These are phyloP conservation scores for Perizoma flavofasciatum DNA, from an alignment of 2,888 invertebrate genomes.

Conservation along the genomic window DNA sequence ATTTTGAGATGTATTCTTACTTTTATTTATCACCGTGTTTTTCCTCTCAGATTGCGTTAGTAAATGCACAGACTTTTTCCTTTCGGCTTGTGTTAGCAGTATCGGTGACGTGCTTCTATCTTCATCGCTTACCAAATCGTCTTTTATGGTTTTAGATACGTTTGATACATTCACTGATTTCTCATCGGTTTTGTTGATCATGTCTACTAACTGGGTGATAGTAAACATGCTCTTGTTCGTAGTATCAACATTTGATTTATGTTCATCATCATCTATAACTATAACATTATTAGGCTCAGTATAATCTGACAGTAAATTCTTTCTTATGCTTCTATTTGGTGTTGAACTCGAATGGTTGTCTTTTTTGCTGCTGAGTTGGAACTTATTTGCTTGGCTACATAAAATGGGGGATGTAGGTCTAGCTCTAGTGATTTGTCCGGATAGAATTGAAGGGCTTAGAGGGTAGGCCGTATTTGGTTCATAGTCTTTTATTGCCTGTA, in stretches of 20 bases:
- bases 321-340: conserved; percentile 46
- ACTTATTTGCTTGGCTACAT: conserved; percentile 60
- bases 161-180: conserved; percentile 30
- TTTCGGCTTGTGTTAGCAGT: conserved; percentile 65
- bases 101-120: conserved; percentile 68
- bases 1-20: conserved; percentile 30
- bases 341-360: conserved; percentile 48
- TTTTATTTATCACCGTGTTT: conserved; percentile 29
- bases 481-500: conserved; percentile 19
- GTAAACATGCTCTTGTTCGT: conserved; percentile 71
- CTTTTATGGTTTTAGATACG: not conserved
- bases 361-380: conserved; percentile 56
- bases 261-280: conserved; percentile 29
- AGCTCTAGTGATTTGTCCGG: conserved; percentile 50
- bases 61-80: conserved; percentile 43
- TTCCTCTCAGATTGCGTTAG: conserved; percentile 64
- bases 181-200: conserved; percentile 65
- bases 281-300: conserved; percentile 34
- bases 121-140: conserved; percentile 32
- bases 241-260: conserved; percentile 42
- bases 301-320: conserved; percentile 45
- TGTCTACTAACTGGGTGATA: conserved; percentile 74
- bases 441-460: conserved; percentile 69
- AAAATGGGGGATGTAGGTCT: conserved; percentile 66
- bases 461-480: conserved; percentile 40